Conservation (phyloP, 2,797 vertebrate species). For the Liparis tanakae region DNA sequence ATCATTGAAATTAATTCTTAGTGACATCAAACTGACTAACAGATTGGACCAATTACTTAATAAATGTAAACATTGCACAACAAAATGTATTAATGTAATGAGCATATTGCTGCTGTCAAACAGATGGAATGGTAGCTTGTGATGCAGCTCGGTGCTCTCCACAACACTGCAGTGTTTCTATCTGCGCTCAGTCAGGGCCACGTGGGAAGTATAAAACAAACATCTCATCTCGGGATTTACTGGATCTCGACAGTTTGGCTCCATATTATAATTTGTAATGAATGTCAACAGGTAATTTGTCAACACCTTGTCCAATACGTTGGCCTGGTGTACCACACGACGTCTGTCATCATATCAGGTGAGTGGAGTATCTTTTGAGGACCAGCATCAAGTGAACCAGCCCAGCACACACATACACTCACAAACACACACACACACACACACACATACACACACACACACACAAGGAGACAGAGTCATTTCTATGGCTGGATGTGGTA, state of each 20-base stretch:
- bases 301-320: slow-evolving; percentile 12
- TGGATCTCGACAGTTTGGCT: neutral
- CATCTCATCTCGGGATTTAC: slow-evolving; percentile 15
- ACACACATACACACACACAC: neutral
- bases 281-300: slow-evolving; percentile 25
- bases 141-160: neutral
- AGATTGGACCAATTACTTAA: neutral
- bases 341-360: slow-evolving; percentile 9
- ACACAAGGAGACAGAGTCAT: slow-evolving; percentile 42
- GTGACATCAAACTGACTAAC: neutral
- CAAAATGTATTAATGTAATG: neutral
- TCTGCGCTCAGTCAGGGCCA: neutral
- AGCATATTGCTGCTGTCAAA: neutral
- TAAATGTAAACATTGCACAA: neutral
- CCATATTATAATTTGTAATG: slow-evolving; percentile 15
- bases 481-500: slow-evolving; percentile 66
- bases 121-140: neutral
- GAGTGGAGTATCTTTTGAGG: slow-evolving; percentile 19
- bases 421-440: neutral
- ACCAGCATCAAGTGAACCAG: slow-evolving; percentile 3
- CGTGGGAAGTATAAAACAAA: slow-evolving; percentile 24
- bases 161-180: neutral
- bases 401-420: neutral
- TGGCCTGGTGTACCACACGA: neutral
- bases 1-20: neutral